Evolutionary conservation across 2,113 vertebrate genomes (phyloP).

Genomic region (Anthoscopus minutus): DNA sequence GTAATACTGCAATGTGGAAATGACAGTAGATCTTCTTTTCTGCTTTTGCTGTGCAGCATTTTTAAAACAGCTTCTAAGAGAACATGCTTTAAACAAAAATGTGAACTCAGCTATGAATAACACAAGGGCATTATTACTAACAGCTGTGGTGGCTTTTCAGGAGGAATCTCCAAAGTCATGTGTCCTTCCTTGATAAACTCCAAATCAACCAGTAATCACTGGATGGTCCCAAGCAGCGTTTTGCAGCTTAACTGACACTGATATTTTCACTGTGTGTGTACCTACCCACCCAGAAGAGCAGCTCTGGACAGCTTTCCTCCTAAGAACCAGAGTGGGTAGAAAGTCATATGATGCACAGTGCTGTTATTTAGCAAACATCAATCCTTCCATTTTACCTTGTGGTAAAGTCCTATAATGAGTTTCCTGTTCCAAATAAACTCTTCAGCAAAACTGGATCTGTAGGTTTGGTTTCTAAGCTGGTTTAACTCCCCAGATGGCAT

Average conservation of each 20-base stretch:
- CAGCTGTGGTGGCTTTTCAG: not conserved
- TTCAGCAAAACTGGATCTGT: not conserved
- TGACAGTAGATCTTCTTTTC: not conserved
- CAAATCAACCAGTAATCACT: not conserved
- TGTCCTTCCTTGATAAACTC: not conserved
- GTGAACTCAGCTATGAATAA: not conserved
- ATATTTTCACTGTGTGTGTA: not conserved
- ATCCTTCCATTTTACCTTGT: not conserved
- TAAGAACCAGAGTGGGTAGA: not conserved
- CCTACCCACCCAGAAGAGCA: not conserved
- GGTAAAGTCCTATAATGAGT: not conserved
- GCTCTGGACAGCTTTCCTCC: not conserved
- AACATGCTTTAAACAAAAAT: not conserved
- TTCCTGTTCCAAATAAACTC: not conserved
- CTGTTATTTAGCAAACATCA: not conserved
- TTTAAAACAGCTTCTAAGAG: not conserved
- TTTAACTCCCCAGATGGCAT: fast-evolving
- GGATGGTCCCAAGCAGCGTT: fast-evolving
- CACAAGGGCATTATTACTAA: not conserved
- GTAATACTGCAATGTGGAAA: not conserved
- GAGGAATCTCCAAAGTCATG: not conserved
- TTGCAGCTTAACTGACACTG: fast-evolving
- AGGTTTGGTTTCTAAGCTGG: not conserved
- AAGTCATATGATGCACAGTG: not conserved
- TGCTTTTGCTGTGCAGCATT: not conserved